Base-by-base conservation (phyloP, 2,113 vertebrate species). In the Rhipidura dahli region DNA sequence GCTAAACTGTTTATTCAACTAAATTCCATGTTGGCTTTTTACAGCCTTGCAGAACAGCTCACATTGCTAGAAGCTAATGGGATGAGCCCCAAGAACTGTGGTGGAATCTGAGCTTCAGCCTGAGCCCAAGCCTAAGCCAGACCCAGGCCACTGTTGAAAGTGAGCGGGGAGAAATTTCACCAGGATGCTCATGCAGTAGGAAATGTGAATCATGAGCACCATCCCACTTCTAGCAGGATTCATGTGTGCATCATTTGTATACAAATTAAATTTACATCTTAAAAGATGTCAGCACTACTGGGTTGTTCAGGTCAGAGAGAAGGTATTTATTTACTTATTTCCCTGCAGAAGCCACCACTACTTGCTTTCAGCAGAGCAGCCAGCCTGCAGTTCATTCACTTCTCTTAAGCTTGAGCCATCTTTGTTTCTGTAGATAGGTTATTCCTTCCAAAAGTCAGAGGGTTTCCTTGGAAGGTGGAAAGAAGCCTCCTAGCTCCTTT, bases 1-100 rank as follows among this genome's bases (percentile, higher is more conserved):
- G 69, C 93, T 94, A 92, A 96, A 96, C 93, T 96, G 93, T 97
- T 97, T 97, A 91, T 96, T 96, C 90, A 91, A 69, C 86, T 96
- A 82, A 94, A 96, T 96, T 96, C 94, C 80, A 39, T 61, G 35
- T 78, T 95, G 93, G 56, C 24, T 95, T 96, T 96, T 95, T 87
- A 93, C 73, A 84, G 82, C 76, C 75, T 75, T 68, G 57, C 53
- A 66, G 56, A 68, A 23, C 45, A 70, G 49, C 60, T 80, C 5
- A 7, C 66, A 49, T 59, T 18, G 14, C 82, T 79, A 44, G 39
- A 70, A 96, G 91, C 80, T 80, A 77, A 88, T 61, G 76, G 89
- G 72, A 94, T 10, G 26, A 96, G 70, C 45, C 71, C 40, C 71
- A 80, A 57, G 78, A 89, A 51, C 57, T 95, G 87, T 66, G 56